Conservation (phyloP, 2,113 vertebrate species). For the Ceyx margarethae region DNA sequence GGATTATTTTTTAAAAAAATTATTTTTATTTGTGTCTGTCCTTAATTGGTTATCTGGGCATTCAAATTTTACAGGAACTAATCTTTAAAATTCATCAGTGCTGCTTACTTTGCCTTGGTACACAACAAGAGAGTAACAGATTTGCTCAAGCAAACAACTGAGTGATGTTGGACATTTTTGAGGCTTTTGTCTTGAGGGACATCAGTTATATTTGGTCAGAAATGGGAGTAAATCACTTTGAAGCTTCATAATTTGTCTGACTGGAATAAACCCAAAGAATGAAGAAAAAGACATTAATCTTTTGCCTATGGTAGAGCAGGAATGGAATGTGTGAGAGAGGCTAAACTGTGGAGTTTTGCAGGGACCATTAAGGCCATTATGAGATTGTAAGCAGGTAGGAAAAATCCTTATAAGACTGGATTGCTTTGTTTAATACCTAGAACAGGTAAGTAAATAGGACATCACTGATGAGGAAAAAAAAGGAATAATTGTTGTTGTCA, state of each 20-base stretch:
- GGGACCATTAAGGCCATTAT: background rate
- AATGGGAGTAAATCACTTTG: background rate
- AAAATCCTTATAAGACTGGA: background rate
- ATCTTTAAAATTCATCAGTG: background rate
- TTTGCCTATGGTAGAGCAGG: background rate
- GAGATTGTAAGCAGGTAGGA: background rate
- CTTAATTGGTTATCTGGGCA: background rate
- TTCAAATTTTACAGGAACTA: background rate
- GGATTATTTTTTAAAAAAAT: background rate
- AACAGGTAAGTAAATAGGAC: background rate
- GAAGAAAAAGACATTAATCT: background rate
- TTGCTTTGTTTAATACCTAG: background rate
- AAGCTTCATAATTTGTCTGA: background rate
- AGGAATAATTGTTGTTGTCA: conserved; percentile 3
- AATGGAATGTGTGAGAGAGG: background rate
- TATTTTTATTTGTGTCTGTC: background rate
- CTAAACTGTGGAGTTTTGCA: background rate
- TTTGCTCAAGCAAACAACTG: background rate
- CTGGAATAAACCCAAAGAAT: background rate
- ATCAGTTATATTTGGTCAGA: background rate
- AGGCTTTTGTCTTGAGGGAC: background rate
- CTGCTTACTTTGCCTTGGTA: background rate
- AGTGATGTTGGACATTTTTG: rapidly evolving
- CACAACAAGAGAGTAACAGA: background rate
- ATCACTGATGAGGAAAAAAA: background rate